Base-by-base conservation (phyloP, 2,888 invertebrate genomes). In the Eurois occulta region DNA sequence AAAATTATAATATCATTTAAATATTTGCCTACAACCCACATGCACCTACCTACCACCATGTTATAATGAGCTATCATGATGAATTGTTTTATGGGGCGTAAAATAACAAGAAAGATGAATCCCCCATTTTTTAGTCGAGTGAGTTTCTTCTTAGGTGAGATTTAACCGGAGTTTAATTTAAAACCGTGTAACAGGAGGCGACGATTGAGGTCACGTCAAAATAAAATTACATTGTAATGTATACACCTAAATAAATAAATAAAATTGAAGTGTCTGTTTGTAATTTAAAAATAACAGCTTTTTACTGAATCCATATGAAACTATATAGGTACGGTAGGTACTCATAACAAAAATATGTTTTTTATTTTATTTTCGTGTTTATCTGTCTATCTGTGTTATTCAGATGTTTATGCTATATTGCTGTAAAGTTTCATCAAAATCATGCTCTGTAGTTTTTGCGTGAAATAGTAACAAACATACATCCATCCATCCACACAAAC, bases 1-100 rank as follows among this genome's bases (percentile, higher is more conserved):
- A 60, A 64, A 32, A 80, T 71, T 60, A 46, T 38, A 58, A 75
- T 81, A 24, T 46, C 68, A 80, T 85, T 85, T 72, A n/a, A 32
- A 62, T 0, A 68, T 58, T 28, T 52, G 6, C 41, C 2, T 35
- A 38, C 32, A 62, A 0, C 69, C 70, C 43, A 82, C 72, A 52
- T 52, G 55, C 16, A 48, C 2, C 48, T 10, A 43, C 41, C 55
- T 28, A 64, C 13, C 38, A 8, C 6, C 64, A 64, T 24, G 38
- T 68, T 83, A 43, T 43, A 46, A 75, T 75, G 38, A 66, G 18
- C 2, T 28, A 75, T n/a, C 41, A 66, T 68, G 24, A 58, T 52
- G 0, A 41, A 81, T 70, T 41, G 55, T 64, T 55, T 32, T 58
- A 41, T 35, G 28, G 21, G 8, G 35, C 58, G 60, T 66, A 52